A percentile compares a stretch with the other conserved stretches of the same genome.
Evolutionary conservation across 2,797 vertebrate genomes (phyloP).

Genomic region (Peromyscus attwateri): DNA sequence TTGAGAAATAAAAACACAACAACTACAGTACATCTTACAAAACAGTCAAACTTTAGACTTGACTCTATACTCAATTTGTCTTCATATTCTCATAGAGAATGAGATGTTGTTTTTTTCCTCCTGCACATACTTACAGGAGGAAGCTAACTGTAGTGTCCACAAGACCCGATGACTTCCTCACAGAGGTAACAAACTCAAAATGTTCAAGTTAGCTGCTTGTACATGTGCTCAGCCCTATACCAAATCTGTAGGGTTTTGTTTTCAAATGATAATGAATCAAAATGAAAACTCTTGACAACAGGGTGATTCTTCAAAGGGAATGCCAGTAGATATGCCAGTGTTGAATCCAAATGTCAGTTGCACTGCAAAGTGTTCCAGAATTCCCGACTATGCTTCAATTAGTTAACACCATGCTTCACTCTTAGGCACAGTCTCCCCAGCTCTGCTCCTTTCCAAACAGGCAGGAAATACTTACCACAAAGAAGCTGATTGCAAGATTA

Average conservation of each 20-base stretch:
- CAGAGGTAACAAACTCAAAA: neutral
- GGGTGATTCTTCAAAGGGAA: neutral
- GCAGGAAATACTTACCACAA: neutral
- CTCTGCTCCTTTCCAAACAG: neutral
- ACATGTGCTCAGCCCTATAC: neutral
- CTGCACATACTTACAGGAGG: neutral
- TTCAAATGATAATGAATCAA: constrained; percentile 22
- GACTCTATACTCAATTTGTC: neutral
- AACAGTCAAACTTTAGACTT: neutral
- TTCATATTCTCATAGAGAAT: constrained; percentile 14
- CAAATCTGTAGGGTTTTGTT: neutral
- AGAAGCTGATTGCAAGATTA: neutral
- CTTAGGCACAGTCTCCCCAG: neutral
- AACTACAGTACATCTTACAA: constrained; percentile 12
- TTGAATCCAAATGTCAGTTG: neutral
- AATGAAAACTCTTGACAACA: neutral
- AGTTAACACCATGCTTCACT: neutral
- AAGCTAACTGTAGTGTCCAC: neutral
- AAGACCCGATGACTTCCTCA: neutral
- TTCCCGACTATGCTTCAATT: neutral
- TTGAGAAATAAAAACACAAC: constrained; percentile 38
- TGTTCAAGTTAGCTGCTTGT: neutral
- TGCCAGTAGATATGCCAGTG: neutral
- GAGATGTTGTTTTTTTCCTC: neutral
- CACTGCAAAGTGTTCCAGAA: neutral